Evolutionary conservation across 2,888 invertebrate species (phyloP).

Genomic region (Athripsodes cinereus): DNA sequence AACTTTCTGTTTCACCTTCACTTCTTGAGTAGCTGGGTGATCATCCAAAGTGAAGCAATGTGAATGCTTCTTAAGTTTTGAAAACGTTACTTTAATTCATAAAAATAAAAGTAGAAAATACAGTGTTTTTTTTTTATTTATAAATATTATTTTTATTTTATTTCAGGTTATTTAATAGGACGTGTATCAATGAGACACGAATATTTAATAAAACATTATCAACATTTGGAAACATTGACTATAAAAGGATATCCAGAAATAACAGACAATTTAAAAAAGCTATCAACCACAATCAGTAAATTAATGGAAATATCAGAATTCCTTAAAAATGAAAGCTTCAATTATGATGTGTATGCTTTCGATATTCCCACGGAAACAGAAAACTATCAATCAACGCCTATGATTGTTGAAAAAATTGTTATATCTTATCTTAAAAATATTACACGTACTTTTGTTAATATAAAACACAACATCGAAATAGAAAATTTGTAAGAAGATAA

Average conservation of each 20-base stretch:
- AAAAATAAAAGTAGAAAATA: too few species aligned
- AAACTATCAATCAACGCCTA: background rate
- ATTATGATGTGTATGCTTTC: background rate
- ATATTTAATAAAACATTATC: constrained; percentile 19
- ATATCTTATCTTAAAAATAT: background rate
- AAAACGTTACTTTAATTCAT: too few species aligned
- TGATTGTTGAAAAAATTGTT: background rate
- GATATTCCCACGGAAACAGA: too few species aligned
- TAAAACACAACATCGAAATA: background rate
- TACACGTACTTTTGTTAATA: background rate
- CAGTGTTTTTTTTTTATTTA: too few species aligned
- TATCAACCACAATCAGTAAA: constrained; percentile 8
- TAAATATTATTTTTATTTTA: constrained; percentile 1
- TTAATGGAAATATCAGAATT: constrained; percentile 19
- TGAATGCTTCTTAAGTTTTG: too few species aligned
- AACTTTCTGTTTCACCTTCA: too few species aligned
- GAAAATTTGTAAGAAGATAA: background rate
- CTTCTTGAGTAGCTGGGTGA: too few species aligned
- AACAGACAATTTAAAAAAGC: constrained; percentile 7
- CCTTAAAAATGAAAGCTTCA: constrained; percentile 8
- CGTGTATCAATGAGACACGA: constrained; percentile 23
- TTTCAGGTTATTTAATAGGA: constrained; percentile 22
- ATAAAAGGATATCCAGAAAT: constrained; percentile 14
- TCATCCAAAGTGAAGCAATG: too few species aligned
- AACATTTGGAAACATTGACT: constrained; percentile 7